Evolutionary conservation across 2,888 invertebrate genomes (phyloP).

Genomic region (Colletes collaris): DNA sequence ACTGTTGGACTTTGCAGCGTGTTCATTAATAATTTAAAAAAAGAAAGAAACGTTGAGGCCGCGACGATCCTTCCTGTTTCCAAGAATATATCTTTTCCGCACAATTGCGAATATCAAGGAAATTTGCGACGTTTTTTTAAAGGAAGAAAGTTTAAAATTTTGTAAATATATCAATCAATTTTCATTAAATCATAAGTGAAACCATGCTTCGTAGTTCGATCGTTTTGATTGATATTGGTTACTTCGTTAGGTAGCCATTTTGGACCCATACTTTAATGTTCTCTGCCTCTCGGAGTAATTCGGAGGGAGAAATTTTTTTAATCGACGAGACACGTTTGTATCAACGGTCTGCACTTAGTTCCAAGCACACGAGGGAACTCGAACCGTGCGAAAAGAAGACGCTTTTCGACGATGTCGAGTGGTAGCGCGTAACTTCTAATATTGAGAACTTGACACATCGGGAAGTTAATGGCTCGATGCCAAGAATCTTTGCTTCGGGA

Average conservation of each 20-base stretch:
- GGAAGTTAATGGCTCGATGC: conserved; percentile 72
- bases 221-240: no score
- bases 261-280: no score
- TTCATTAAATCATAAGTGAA: no score
- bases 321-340: not conserved
- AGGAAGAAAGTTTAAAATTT: no score
- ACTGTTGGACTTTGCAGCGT: not conserved
- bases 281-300: no score
- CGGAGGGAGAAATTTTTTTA: no score
- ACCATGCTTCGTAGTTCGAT: no score
- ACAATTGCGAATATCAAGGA: not conserved
- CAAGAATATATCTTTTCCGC: not conserved
- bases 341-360: not conserved
- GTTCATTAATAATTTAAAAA: not conserved
- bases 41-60: not conserved
- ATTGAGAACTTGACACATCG: conserved; percentile 75
- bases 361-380: not conserved
- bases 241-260: no score
- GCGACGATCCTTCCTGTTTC: not conserved
- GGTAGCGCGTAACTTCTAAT: conserved; percentile 60
- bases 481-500: conserved; percentile 68
- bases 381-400: conserved; percentile 5
- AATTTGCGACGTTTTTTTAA: no score
- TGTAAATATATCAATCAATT: no score
- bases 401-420: conserved; percentile 31